Evolutionary conservation across 2,888 invertebrate species (phyloP), one percentile per base, ranked within the genome.

Genomic region (Hypsopygia costalis): DNA sequence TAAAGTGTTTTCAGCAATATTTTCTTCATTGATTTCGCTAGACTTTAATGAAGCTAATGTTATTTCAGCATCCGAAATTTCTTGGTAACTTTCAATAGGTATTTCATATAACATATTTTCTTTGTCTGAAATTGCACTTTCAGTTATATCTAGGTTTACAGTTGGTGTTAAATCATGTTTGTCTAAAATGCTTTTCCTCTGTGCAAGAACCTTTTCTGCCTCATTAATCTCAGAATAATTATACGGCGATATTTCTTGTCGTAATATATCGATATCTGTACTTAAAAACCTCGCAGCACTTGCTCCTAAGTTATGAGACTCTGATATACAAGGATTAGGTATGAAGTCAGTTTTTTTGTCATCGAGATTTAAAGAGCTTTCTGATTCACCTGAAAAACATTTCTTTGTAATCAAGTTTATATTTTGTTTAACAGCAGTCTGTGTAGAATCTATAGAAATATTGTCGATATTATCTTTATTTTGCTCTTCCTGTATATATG

Each of bases 141-240:
- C 42, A 6, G 22, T 10, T 6, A 36, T 16, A 16, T 16, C 4
- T 1, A 25, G 3, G 2, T 25, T 25, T 25, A 2, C 7, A 25
- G 7, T 25, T 25, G 25, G 25, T 6, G 2, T n/a, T 8, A 4
- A 3, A 16, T 3, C 4, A 25, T 25, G 6, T 21, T 21, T 5
- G 25, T n/a, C 25, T 25, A 6, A 6, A 5, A 2, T 7, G n/a
- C 7, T 4, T 25, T 25, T 32, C 31, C 31, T 46, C 22, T 35
- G 28, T 1, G 63, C 76, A 25, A 65, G 55, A 38, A 64, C 43
- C n/a, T 21, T 34, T 57, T 80, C 78, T 44, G 75, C 79, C 46
- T 79, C 77, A 38, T 31, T 51, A 16, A 77, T 32, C 42, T 79
- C 77, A 20, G 69, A 55, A 47, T 78, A 77, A 44, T 38, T 71